Evolutionary conservation across 2,113 vertebrate genomes (phyloP).

Genomic region (Mirza zaza): DNA sequence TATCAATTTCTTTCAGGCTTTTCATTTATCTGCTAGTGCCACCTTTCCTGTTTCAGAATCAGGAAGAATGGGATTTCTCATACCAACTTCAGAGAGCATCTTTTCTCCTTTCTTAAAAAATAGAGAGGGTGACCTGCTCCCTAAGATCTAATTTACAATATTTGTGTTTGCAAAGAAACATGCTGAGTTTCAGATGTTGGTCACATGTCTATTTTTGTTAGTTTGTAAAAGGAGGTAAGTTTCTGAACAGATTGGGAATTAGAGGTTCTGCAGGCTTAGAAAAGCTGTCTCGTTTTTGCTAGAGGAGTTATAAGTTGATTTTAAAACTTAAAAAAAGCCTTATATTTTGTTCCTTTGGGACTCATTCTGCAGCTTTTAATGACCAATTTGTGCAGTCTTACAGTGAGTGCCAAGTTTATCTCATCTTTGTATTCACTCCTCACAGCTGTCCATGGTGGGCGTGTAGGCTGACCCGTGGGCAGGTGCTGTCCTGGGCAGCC

Average conservation of each 20-base stretch:
- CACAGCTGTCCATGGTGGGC: neutral
- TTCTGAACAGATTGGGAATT: constrained; percentile 56
- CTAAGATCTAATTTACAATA: constrained; percentile 19
- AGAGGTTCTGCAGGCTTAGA: constrained; percentile 8
- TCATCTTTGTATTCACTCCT: neutral
- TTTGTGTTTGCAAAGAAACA: constrained; percentile 26
- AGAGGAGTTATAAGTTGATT: neutral
- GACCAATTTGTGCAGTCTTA: neutral
- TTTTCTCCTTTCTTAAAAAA: neutral
- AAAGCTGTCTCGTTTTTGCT: constrained; percentile 39
- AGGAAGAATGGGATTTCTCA: neutral
- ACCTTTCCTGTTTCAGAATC: neutral
- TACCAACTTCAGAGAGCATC: neutral
- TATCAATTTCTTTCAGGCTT: neutral
- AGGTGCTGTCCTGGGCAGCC: neutral
- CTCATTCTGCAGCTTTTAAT: neutral
- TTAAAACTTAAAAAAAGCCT: constrained; percentile 53
- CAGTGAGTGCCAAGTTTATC: neutral
- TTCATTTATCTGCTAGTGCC: neutral
- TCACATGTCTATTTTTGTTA: constrained; percentile 44
- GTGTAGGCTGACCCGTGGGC: neutral
- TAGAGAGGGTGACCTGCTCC: neutral
- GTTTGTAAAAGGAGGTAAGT: constrained; percentile 46
- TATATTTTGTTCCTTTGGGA: constrained; percentile 26
- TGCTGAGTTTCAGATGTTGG: neutral